These are phyloP conservation scores for Chloroceryle amazona DNA, from an alignment of 2,797 vertebrate genomes.

Conservation along the genomic window DNA sequence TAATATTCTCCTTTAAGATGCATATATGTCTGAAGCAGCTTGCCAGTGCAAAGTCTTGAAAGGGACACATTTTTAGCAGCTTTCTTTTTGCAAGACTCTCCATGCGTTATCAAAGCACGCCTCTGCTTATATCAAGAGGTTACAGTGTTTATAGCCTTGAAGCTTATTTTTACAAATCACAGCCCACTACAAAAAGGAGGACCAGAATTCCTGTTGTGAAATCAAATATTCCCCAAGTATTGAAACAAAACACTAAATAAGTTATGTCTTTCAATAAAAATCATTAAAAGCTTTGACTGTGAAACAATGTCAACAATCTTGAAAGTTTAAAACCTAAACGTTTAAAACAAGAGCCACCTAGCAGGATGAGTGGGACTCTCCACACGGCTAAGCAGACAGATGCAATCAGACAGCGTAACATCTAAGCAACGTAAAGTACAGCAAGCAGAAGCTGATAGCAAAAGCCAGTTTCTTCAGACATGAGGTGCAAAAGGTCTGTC, in stretches of 20 bases:
- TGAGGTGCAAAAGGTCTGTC: neutral
- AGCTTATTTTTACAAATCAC: neutral
- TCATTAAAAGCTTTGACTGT: neutral
- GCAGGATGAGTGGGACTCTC: neutral
- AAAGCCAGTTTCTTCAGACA: neutral
- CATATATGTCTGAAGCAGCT: neutral
- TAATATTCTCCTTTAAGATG: neutral
- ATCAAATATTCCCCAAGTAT: neutral
- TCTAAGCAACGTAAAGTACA: neutral
- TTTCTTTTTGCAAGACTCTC: neutral
- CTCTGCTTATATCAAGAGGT: neutral
- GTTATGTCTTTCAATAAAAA: neutral
- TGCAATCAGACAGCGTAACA: fast-evolving
- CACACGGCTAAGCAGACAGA: neutral
- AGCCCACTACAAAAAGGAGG: fast-evolving
- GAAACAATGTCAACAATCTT: neutral
- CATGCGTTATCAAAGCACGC: fast-evolving
- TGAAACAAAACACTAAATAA: neutral
- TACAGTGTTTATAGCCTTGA: neutral
- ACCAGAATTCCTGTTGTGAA: neutral
- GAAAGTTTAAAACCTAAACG: neutral
- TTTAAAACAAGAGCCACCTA: neutral
- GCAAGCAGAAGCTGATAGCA: neutral
- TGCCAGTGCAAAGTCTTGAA: neutral
- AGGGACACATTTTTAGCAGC: neutral